phyloP scores from a whole-genome alignment of 1,140 invertebrate genomes.

The Pemphigus obesinymphae region DNA sequence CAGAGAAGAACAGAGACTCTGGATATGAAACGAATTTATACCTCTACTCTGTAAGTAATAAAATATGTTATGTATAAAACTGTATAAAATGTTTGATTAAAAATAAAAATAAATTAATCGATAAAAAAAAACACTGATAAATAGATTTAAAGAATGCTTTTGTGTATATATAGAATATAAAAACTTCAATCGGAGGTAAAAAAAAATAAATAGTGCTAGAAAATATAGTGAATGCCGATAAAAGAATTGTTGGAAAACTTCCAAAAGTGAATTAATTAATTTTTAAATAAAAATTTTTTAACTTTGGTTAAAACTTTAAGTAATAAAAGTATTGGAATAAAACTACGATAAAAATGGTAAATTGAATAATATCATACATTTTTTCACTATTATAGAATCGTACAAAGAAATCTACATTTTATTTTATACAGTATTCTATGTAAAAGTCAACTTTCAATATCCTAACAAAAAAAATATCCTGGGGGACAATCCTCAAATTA shows the following conservation, averaged over 20 bases:
- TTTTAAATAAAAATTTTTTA: background rate
- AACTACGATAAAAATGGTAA: background rate
- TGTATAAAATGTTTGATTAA: no score
- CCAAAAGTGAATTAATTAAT: background rate
- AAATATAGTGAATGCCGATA: background rate
- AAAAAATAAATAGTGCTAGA: background rate
- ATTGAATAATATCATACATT: background rate
- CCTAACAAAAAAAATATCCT: no score
- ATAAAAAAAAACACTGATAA: no score
- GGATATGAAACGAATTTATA: slow-evolving; percentile 69
- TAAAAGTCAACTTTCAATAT: no score
- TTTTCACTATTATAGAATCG: no score
- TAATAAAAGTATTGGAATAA: background rate
- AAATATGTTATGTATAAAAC: no score
- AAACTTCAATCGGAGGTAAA: background rate
- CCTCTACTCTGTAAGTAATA: slow-evolving; percentile 62
- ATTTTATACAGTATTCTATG: no score
- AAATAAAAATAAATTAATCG: no score
- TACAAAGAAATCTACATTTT: no score
- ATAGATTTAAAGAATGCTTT: no score
- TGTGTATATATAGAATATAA: no score
- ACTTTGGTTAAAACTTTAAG: background rate
- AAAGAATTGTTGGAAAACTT: background rate
- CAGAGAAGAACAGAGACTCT: slow-evolving; percentile 59
- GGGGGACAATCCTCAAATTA: no score